phyloP scores from a whole-genome alignment of 2,113 vertebrate genomes.

The Gallinago undulata region DNA sequence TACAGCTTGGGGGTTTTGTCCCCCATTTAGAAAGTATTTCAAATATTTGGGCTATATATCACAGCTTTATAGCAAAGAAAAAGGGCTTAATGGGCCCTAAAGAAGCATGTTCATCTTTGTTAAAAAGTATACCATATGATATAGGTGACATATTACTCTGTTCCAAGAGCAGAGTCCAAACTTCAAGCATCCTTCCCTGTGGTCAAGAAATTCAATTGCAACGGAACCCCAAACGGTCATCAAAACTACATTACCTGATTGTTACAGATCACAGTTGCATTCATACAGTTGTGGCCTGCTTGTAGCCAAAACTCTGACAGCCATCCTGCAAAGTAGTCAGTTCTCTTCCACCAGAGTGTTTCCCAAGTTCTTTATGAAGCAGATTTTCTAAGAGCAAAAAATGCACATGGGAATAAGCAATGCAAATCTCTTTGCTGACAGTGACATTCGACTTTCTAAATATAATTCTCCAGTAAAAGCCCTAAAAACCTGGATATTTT shows the following conservation, averaged over 20 bases:
- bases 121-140: background rate
- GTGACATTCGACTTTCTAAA: conserved; percentile 41
- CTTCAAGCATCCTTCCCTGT: background rate
- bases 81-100: background rate
- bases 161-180: background rate
- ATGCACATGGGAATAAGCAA: conserved; percentile 15
- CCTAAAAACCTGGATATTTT: accelerated
- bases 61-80: background rate
- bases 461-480: background rate
- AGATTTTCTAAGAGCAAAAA: conserved; percentile 30
- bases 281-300: background rate
- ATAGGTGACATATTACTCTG: background rate
- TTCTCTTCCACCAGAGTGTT: background rate
- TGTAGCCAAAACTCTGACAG: background rate
- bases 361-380: background rate
- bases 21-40: background rate
- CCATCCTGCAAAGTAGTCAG: background rate
- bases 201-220: background rate
- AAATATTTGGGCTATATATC: background rate
- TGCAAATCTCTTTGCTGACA: conserved; percentile 46
- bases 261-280: background rate
- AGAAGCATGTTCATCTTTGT: background rate
- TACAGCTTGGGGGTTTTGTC: background rate
- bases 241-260: background rate
- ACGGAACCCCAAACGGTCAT: background rate